A percentile compares a stretch with the other conserved stretches of the same genome.
These are phyloP conservation scores for Rhineura floridana DNA, from an alignment of 2,113 vertebrate species.

Conservation along the genomic window DNA sequence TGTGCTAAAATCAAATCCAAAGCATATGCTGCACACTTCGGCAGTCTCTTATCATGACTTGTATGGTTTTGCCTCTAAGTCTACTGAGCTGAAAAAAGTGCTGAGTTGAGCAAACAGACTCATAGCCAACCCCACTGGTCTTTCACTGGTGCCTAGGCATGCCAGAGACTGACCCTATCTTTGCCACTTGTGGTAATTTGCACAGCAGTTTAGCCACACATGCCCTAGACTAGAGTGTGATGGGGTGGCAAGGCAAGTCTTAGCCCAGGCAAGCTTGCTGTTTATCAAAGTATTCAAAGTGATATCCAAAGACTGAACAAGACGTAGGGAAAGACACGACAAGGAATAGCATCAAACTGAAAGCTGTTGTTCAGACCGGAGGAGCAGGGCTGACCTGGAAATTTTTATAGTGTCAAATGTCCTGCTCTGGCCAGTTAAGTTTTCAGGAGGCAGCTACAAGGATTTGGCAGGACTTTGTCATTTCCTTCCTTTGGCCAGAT, in stretches of 20 bases:
- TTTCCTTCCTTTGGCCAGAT: neutral
- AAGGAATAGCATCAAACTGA: neutral
- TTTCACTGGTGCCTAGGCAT: neutral
- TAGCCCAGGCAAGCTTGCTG: neutral
- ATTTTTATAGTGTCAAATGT: neutral
- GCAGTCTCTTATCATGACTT: too few species aligned
- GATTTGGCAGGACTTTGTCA: neutral
- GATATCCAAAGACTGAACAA: neutral
- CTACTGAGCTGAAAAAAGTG: too few species aligned
- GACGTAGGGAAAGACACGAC: neutral
- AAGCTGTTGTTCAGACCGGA: neutral
- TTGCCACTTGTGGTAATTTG: neutral
- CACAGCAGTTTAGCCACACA: neutral
- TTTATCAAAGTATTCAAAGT: neutral
- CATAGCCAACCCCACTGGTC: neutral
- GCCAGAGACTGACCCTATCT: neutral
- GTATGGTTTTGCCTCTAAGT: too few species aligned
- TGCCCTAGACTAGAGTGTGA: neutral
- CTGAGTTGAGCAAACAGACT: too few species aligned
- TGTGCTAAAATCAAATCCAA: too few species aligned
- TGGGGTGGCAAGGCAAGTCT: too few species aligned
- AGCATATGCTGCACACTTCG: too few species aligned
- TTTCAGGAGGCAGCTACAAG: neutral
- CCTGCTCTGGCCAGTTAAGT: neutral
- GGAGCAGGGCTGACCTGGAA: neutral